Base-by-base conservation (phyloP, 2,888 invertebrate species). In the Xestia xanthographa region DNA sequence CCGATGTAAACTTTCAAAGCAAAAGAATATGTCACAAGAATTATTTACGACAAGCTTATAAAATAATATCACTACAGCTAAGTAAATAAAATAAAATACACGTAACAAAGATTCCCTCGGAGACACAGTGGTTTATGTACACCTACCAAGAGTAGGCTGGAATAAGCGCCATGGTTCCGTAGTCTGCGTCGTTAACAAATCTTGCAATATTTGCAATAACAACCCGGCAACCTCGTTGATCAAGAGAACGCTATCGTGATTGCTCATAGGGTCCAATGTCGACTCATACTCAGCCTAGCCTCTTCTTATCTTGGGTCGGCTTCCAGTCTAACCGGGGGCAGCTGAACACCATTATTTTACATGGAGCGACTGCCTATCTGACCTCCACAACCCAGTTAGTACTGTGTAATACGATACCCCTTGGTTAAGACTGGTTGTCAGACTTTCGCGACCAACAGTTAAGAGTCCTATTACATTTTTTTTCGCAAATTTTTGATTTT, bases 51-150 rank as follows among this genome's bases (percentile, higher is more conserved):
- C 41, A 63, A 60, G 48, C 69, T 74, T 79, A 75, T 81, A 83
- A 83, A 86, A 86, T 88, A 82, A 86, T 86, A 80, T 76, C 72
- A 60, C 68, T 66, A 75, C 77, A 82, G 67, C 72, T 79, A 74
- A 86, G 80, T 81, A 80, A 86, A 88, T 86, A 88, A 80, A 86
- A 88, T 86, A 88, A 86, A 88, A 83, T 87, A 83, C 76, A 72
- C 34, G 72, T 79, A 77, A 77, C 76, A 72, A 76, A 83, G 73
- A 72, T 81, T 85, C 80, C 77, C 60, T 79, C 66, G 50, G 86
- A 66, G 78, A 78, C 82, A 38, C 48, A 8, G 48, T 71, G 67
- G 58, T 84, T 89, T 85, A 86, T 84, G 66, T 81, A 41, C 34
- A 41, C 22, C 22, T 48, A 70, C 11, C 14, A 82, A 62, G 67